These are phyloP conservation scores for Helicolenus hilgendorfi DNA, from an alignment of 2,797 vertebrate genomes.

Conservation along the genomic window DNA sequence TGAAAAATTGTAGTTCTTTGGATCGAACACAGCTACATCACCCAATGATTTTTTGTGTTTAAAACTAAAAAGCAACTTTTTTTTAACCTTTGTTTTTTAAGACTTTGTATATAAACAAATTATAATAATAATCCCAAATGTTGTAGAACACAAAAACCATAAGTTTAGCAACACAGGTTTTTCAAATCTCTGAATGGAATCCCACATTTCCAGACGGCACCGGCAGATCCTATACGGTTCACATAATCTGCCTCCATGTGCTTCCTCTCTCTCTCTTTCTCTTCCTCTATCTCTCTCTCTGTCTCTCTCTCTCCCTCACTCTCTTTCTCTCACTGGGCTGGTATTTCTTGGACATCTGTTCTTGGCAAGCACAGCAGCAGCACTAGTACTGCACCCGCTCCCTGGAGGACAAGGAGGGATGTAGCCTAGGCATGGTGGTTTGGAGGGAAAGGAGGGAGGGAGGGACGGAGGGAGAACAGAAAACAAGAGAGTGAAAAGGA, in stretches of 20 bases:
- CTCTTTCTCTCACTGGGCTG: slow-evolving; percentile 81
- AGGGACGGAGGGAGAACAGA: slow-evolving; percentile 50
- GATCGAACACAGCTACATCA: neutral
- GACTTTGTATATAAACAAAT: slow-evolving; percentile 23
- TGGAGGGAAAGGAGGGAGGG: slow-evolving; percentile 32
- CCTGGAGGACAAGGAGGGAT: slow-evolving; percentile 78
- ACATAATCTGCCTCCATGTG: slow-evolving; percentile 86
- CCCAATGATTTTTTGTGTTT: neutral
- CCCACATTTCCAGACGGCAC: slow-evolving; percentile 80
- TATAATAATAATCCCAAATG: slow-evolving; percentile 73
- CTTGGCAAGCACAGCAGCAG: slow-evolving; percentile 81
- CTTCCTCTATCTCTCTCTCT: slow-evolving; percentile 52
- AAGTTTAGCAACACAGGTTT: slow-evolving; percentile 80
- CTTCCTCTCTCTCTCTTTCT: slow-evolving; percentile 67
- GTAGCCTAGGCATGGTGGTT: slow-evolving; percentile 61
- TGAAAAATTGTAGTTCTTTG: neutral
- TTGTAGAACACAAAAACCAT: slow-evolving; percentile 80
- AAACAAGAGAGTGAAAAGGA: slow-evolving; percentile 66
- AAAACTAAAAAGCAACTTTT: slow-evolving; percentile 12
- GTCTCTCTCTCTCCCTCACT: slow-evolving; percentile 46
- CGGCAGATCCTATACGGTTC: slow-evolving; percentile 80
- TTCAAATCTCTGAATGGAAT: slow-evolving; percentile 79
- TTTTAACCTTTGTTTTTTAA: slow-evolving; percentile 38
- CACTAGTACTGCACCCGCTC: slow-evolving; percentile 72
- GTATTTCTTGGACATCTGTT: slow-evolving; percentile 91